Conservation (phyloP, 2,888 invertebrate genomes). For the Drosophila villosipedis region DNA sequence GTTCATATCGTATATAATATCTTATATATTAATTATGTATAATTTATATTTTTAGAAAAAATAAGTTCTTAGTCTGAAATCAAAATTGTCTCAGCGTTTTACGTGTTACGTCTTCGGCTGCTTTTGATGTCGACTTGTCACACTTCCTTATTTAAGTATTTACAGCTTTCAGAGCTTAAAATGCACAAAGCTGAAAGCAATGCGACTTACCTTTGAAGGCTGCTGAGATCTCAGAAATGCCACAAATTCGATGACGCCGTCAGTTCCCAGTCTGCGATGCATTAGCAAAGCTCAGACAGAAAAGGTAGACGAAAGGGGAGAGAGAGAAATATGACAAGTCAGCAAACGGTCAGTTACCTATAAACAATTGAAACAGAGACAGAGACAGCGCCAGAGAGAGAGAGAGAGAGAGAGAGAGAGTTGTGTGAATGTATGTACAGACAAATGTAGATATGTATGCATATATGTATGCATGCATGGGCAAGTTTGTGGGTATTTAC, state of each 20-base stretch:
- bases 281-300: slow-evolving; percentile 51
- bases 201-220: slow-evolving; percentile 24
- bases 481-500: slow-evolving; percentile 63
- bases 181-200: slow-evolving; percentile 19
- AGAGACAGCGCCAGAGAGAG: slow-evolving; percentile 2
- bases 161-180: slow-evolving; percentile 36
- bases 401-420: not conserved
- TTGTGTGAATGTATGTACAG: slow-evolving; percentile 15
- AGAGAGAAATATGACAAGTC: slow-evolving; percentile 66
- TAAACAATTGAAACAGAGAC: slow-evolving; percentile 45
- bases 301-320: slow-evolving; percentile 18
- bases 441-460: not conserved
- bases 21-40: not conserved
- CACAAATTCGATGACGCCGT: slow-evolving; percentile 48
- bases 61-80: not conserved
- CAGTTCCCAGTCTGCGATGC: slow-evolving; percentile 50
- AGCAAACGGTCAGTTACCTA: slow-evolving; percentile 65
- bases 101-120: slow-evolving; percentile 7
- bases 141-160: slow-evolving; percentile 16
- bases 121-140: slow-evolving; percentile 28
- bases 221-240: slow-evolving; percentile 26
- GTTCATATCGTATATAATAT: not conserved
- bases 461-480: slow-evolving; percentile 1
- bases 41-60: not conserved
- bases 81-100: not conserved